A percentile compares a stretch with the other conserved stretches of the same genome.
Evolutionary conservation across 2,113 vertebrate genomes (phyloP).

Genomic region (Pardalotus punctatus): DNA sequence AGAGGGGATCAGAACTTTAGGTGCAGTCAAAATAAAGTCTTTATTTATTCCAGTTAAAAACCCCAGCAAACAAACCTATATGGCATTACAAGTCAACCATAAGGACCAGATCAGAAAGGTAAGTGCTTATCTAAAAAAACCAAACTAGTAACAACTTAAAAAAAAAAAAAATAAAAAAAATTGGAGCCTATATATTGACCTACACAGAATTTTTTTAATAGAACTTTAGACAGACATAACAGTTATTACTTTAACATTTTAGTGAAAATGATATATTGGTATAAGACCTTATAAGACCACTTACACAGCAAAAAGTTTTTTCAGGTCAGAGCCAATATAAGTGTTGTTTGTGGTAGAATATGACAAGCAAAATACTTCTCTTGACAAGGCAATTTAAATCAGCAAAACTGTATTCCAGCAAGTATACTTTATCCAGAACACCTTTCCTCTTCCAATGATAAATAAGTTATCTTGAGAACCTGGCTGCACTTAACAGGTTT

Average conservation of each 20-base stretch:
- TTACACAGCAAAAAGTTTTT: not conserved
- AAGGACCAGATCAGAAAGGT: not conserved
- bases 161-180: not conserved
- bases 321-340: not conserved
- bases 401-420: not conserved
- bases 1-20: not conserved
- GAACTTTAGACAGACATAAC: not conserved
- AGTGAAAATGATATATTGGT: accelerated
- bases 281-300: not conserved
- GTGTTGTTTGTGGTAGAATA: not conserved
- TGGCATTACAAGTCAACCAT: not conserved
- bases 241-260: not conserved
- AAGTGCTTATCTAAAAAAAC: not conserved
- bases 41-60: not conserved
- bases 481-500: constrained; percentile 10
- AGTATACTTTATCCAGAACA: not conserved
- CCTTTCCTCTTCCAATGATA: not conserved
- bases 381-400: not conserved
- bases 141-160: not conserved
- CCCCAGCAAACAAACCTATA: not conserved
- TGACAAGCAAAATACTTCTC: not conserved
- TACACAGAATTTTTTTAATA: not conserved
- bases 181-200: not conserved
- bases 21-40: not conserved
- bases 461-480: constrained; percentile 22